Evolutionary conservation across 2,888 invertebrate species (phyloP).

Genomic region (Caenorhabditis angaria): DNA sequence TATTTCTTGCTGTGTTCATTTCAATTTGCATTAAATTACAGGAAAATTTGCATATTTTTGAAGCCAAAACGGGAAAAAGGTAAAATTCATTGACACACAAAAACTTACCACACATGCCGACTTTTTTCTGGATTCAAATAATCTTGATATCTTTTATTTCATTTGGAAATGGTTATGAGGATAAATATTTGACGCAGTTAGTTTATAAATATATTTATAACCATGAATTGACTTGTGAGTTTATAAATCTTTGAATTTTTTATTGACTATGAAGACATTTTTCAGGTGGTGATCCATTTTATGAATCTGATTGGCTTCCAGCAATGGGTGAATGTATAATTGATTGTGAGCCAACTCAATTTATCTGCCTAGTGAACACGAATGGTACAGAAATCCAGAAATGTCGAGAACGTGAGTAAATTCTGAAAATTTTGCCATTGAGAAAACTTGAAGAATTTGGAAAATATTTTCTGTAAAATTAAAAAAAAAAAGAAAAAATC

Average conservation of each 20-base stretch:
- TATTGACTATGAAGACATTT: too few relatives aligned
- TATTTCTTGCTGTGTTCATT: too few relatives aligned
- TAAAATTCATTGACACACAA: too few relatives aligned
- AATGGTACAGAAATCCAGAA: conserved; percentile 1
- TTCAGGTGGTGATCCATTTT: conserved; percentile 15
- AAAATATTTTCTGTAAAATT: not conserved
- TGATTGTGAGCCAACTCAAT: conserved; percentile 10
- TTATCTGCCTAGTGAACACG: conserved; percentile 6
- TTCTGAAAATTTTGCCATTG: too few relatives aligned
- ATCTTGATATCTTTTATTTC: not conserved
- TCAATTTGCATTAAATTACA: too few relatives aligned
- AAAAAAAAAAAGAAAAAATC: not conserved
- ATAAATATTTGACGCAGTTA: conserved; percentile 10
- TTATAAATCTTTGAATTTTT: conserved; percentile 2
- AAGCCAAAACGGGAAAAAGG: too few relatives aligned
- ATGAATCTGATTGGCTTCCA: conserved; percentile 12
- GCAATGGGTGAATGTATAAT: conserved; percentile 13
- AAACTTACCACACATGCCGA: too few relatives aligned
- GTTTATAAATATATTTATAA: conserved; percentile 12
- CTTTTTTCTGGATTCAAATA: too few relatives aligned
- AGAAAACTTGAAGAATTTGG: not conserved
- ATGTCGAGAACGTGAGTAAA: conserved; percentile 9
- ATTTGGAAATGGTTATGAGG: not conserved
- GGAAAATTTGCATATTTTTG: too few relatives aligned
- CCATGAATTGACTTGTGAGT: conserved; percentile 13